Base-by-base conservation (phyloP, 2,888 invertebrate genomes). In the Phaedon cochleariae region DNA sequence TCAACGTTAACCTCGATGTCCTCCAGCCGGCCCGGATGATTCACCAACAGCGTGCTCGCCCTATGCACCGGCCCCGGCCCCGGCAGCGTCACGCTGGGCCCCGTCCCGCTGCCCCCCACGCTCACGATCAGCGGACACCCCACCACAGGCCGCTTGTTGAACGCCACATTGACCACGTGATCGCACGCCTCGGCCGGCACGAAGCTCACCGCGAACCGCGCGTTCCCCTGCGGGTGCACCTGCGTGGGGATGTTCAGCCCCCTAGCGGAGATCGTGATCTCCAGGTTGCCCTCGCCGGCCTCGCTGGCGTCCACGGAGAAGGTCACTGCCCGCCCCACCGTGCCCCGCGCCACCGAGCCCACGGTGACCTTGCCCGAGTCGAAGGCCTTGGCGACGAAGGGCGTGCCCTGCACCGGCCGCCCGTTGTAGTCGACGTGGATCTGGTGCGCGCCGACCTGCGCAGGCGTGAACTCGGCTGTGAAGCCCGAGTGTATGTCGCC, bases 1-100 rank as follows among this genome's bases (percentile, higher is more conserved):
- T 97, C 96, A 85, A 97, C 96, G 86, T 95, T 95, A 81, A 97
- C 95, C 88, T 96, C 96, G 77, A 96, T 93, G 85, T 96, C 96
- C 82, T 96, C 95, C 76, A 96, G 89, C 79, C 94, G 91, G 77
- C 94, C 92, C 70, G 92, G 91, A 84, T 93, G 93, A 83, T 92
- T 92, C 78, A 92, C 87, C 62, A 90, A 87, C 75, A 92, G 86
- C 31, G 90, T 89, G 68, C 91, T 90, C 10, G 91, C 87, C 78
- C 89, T 88, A 77, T 91, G 90, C 17, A 92, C 85, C 0, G 91
- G 91, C 60, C 90, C 91, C 0, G 91, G 91, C 2, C 91, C 91
- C 0, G 91, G 90, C 52, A 91, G 84, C 0, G 90, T 90, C 2
- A 91, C 91, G 69, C 90, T 88, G 0, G 91, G 91, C 15, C 90